Percentiles rank a stretch among this genome's conserved stretches.
These are phyloP conservation scores for Neolamprologus ventralis DNA, from an alignment of 2,113 vertebrate species.

Conservation along the genomic window DNA sequence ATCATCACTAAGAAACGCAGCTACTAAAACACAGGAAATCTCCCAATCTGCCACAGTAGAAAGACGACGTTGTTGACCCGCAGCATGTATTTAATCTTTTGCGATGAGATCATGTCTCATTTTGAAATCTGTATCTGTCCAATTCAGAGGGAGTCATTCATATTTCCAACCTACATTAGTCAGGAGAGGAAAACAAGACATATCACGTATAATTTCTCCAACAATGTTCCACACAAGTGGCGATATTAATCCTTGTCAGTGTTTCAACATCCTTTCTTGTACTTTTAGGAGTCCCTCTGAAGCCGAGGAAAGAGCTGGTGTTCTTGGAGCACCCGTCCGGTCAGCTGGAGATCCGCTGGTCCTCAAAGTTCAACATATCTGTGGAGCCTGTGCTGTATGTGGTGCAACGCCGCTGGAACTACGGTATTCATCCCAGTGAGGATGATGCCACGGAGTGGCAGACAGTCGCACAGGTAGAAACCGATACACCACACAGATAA, in stretches of 20 bases:
- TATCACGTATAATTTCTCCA: background rate
- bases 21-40: slow-evolving; percentile 49
- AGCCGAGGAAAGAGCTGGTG: slow-evolving; percentile 88
- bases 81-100: slow-evolving; percentile 36
- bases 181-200: background rate
- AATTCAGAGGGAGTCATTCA: slow-evolving; percentile 29
- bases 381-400: slow-evolving; percentile 93
- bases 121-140: slow-evolving; percentile 29
- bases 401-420: slow-evolving; percentile 90
- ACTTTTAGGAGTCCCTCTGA: slow-evolving; percentile 86
- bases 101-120: slow-evolving; percentile 60
- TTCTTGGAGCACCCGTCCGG: slow-evolving; percentile 81
- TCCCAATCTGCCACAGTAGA: slow-evolving; percentile 44
- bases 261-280: background rate
- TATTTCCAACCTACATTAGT: slow-evolving; percentile 7
- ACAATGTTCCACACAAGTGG: background rate
- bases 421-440: slow-evolving; percentile 92
- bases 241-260: background rate
- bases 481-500: background rate
- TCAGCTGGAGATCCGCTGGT: slow-evolving; percentile 88
- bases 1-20: slow-evolving; percentile 27
- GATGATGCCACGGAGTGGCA: slow-evolving; percentile 87
- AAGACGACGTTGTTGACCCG: slow-evolving; percentile 51
- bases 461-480: slow-evolving; percentile 83
- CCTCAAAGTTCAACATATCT: slow-evolving; percentile 93